Evolutionary conservation across 2,797 vertebrate genomes (phyloP).

Genomic region (Sylvia borin): DNA sequence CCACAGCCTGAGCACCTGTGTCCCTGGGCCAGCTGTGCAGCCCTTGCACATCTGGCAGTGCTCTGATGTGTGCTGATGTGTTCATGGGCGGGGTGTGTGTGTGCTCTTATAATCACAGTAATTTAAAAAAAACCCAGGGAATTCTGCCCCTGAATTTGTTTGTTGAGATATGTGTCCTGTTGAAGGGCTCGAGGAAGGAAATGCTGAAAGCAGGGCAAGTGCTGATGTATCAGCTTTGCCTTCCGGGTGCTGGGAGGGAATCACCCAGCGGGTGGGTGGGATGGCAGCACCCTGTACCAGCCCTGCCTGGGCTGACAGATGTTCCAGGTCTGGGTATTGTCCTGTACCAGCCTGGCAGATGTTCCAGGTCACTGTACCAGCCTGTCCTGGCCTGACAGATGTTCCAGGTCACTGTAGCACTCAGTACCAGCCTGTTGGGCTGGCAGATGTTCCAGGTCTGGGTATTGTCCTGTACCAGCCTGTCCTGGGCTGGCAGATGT

Average conservation of each 20-base stretch:
- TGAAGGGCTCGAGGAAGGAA: neutral
- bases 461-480: too few relatives aligned
- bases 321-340: neutral
- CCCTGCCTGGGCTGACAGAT: neutral
- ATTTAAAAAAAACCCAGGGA: neutral
- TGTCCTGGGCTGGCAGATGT: neutral
- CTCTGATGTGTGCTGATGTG: fast-evolving
- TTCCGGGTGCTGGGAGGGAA: neutral
- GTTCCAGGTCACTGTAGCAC: neutral
- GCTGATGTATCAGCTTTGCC: fast-evolving
- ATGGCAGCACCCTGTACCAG: neutral
- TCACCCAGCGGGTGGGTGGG: neutral
- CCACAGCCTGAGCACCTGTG: fast-evolving
- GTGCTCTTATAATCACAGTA: fast-evolving
- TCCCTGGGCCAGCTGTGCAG: neutral
- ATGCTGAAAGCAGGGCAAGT: neutral
- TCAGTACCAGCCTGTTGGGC: neutral
- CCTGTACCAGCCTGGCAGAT: too few relatives aligned
- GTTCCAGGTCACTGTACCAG: too few relatives aligned
- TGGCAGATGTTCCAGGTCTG: neutral
- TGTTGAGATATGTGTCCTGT: neutral
- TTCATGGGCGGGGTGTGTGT: fast-evolving
- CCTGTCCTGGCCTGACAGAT: too few relatives aligned
- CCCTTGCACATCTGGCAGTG: fast-evolving
- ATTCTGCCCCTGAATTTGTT: neutral